A percentile compares a stretch with the other conserved stretches of the same genome.
Conservation (phyloP, 2,888 invertebrate species). For the Drosophila eohydei region DNA sequence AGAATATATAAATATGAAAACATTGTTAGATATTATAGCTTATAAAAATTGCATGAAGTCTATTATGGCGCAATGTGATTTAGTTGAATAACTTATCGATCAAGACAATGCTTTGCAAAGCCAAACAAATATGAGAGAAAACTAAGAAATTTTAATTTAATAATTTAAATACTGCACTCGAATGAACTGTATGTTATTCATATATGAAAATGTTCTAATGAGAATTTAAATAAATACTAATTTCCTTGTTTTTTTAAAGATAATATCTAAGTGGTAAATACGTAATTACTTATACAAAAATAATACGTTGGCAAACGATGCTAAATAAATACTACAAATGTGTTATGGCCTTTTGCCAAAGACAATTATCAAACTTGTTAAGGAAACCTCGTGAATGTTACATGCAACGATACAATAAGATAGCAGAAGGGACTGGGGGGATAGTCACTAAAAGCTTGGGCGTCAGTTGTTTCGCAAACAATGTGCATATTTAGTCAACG, state of each 20-base stretch:
- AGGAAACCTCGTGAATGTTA: constrained; percentile 21
- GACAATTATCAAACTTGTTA: background rate
- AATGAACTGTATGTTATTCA: too few species aligned
- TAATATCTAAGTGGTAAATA: too few species aligned
- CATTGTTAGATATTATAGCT: background rate
- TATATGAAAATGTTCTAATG: too few species aligned
- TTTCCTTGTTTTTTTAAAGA: too few species aligned
- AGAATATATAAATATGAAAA: background rate
- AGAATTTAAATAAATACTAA: too few species aligned
- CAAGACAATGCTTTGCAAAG: background rate
- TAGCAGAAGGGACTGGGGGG: background rate
- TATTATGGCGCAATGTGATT: background rate
- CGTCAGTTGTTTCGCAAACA: constrained; percentile 59
- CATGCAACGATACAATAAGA: background rate
- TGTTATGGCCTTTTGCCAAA: background rate
- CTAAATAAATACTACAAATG: background rate
- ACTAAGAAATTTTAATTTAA: background rate
- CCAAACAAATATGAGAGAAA: too few species aligned
- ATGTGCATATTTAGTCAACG: constrained; percentile 69
- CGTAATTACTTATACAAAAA: too few species aligned
- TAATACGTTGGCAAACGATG: too few species aligned
- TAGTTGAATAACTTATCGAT: background rate
- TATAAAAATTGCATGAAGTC: constrained; percentile 7
- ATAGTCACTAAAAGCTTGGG: constrained; percentile 15
- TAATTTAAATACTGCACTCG: background rate